Evolutionary conservation across 92 coral and sea anemone genomes (phyloP), one percentile per base, ranked within the genome.

Genomic region (Virgularia gustaviana): DNA sequence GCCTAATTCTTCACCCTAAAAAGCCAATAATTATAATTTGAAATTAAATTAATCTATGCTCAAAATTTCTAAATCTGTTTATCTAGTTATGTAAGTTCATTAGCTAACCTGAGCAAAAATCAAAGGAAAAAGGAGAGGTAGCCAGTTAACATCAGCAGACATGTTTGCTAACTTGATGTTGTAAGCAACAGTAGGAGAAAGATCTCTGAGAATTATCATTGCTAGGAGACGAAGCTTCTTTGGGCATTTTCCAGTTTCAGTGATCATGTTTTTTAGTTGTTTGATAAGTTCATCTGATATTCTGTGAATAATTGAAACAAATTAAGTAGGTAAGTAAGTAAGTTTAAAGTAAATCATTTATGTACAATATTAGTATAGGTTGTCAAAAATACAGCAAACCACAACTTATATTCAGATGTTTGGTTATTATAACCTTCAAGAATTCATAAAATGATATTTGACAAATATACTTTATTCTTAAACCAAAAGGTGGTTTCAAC

Each of bases 231-330:
- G 85, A 38, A 91, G 43, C 57, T 75, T 84, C 72, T 84, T 91
- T 25, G 97, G 77, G 9, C 96, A 86, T 60, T 91, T 95, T 35
- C 85, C 88, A 51, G 97, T 90, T 64, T 91, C 97, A 72, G 87
- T 76, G 19, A 82, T 80, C 41, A 89, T 89, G 61, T 65, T 82
- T 39, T 84, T 84, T 10, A 91, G 86, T 53, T 89, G 91, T 44
- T 91, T 84, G 34, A 86, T 76, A 34, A 91, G 79, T 39, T 89
- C 84, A 52, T 65, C 65, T 49, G 96, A 59, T 20, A 89, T 72
- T 15, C 92, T 84, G 65, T 11, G 9, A 24, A n/a, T 30, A 41
- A 23, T 13, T 35, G 4, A 57, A 19, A 15, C 24, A n/a, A n/a
- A n/a, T n/a, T n/a, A n/a, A n/a, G n/a, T n/a, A n/a, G n/a, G n/a